Evolutionary conservation across 2,797 vertebrate genomes (phyloP).

Genomic region (Coregonus sp.): DNA sequence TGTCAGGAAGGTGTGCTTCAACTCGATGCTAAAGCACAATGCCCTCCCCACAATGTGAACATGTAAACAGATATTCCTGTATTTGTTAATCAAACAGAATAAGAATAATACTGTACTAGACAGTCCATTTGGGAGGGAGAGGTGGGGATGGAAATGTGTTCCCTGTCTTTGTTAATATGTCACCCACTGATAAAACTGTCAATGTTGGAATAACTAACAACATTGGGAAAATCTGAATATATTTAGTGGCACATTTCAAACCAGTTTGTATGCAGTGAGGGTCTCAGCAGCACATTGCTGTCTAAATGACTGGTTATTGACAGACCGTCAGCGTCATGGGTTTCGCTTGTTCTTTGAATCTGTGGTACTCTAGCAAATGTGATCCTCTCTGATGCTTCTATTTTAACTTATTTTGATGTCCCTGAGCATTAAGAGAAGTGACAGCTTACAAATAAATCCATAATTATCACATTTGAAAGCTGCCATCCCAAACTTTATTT

Average conservation of each 20-base stretch:
- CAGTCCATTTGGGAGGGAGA: constrained; percentile 31
- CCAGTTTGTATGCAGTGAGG: constrained; percentile 59
- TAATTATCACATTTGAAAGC: constrained; percentile 84
- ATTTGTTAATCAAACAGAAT: constrained; percentile 44
- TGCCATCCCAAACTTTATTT: constrained; percentile 77
- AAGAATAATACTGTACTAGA: constrained; percentile 11
- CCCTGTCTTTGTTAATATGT: constrained; percentile 62
- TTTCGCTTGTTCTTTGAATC: constrained; percentile 75
- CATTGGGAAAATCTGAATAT: constrained; percentile 58
- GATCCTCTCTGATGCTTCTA: constrained; percentile 79
- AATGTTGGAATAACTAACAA: constrained; percentile 69
- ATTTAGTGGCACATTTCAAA: constrained; percentile 71
- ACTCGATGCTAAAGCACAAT: too few relatives aligned
- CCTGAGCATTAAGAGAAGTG: constrained; percentile 83
- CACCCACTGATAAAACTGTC: constrained; percentile 62
- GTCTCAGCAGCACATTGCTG: constrained; percentile 77
- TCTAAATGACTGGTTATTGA: constrained; percentile 81
- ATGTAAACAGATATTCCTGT: constrained; percentile 30
- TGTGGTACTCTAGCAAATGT: constrained; percentile 74
- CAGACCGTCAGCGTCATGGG: constrained; percentile 75
- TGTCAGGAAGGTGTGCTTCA: too few relatives aligned
- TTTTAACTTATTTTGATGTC: constrained; percentile 84
- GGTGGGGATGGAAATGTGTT: constrained; percentile 55
- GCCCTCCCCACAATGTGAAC: background rate
- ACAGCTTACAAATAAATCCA: constrained; percentile 87